Conservation (phyloP, 2,888 invertebrate genomes). For the Seladonia tumulorum region DNA sequence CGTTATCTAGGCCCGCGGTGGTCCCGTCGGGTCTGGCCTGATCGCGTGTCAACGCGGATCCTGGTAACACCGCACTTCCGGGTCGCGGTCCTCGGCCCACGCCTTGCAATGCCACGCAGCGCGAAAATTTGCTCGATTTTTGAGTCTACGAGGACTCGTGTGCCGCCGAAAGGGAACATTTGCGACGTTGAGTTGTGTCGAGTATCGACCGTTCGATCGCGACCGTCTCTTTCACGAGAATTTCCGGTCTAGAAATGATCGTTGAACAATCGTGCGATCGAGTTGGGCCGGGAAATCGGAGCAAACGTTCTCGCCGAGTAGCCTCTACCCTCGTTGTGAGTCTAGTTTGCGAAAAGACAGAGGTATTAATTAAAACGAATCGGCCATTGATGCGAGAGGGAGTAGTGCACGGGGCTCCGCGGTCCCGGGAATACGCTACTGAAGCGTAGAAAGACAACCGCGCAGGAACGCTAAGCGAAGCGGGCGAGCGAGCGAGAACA, state of each 20-base stretch:
- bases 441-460: conserved; percentile 56
- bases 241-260: background rate
- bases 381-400: background rate
- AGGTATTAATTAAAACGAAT: background rate
- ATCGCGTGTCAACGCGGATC: conserved; percentile 42
- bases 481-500: conserved; percentile 50
- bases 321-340: background rate
- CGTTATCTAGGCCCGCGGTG: conserved; percentile 5
- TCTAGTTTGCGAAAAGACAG: background rate
- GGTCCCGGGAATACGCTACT: conserved; percentile 47
- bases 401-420: conserved; percentile 24
- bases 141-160: too few species aligned
- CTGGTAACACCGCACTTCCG: conserved; percentile 54
- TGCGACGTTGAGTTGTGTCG: background rate
- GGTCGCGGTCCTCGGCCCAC: conserved; percentile 36
- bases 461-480: conserved; percentile 65
- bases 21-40: background rate
- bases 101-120: background rate
- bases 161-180: too few species aligned
- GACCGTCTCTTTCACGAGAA: background rate
- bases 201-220: background rate
- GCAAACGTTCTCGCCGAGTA: background rate
- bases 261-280: background rate
- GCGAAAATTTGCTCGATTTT: background rate
- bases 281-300: background rate